Conservation (phyloP, 2,797 vertebrate species). For the Lacerta agilis region DNA sequence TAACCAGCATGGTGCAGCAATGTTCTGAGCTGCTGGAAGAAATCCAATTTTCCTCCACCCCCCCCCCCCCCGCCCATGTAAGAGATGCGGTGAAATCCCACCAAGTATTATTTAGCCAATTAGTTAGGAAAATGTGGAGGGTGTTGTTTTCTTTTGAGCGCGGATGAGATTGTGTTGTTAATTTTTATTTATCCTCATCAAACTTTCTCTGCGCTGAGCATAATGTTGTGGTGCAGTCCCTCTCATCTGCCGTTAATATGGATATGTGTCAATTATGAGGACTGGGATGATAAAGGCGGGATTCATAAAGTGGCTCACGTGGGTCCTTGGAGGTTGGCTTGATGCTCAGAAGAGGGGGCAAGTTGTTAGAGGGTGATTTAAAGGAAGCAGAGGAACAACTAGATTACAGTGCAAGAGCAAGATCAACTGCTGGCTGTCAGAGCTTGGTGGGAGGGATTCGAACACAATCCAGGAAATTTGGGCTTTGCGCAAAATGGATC, state of each 20-base stretch:
- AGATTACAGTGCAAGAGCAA: neutral
- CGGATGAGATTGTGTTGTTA: constrained; percentile 52
- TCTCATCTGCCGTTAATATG: constrained; percentile 57
- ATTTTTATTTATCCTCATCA: constrained; percentile 68
- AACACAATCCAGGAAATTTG: no score
- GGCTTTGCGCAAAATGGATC: no score
- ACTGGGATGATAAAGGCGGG: constrained; percentile 60
- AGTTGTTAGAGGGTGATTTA: neutral
- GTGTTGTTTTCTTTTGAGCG: constrained; percentile 42
- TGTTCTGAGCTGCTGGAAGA: constrained; percentile 53
- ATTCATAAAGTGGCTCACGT: constrained; percentile 54
- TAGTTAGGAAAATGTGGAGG: constrained; percentile 55
- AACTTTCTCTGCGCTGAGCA: constrained; percentile 43
- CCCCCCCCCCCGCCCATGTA: neutral
- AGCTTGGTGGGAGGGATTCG: no score
- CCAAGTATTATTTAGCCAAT: constrained; percentile 56
- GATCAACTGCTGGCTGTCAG: no score
- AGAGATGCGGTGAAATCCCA: constrained; percentile 21
- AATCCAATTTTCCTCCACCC: constrained; percentile 33
- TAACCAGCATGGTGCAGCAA: constrained; percentile 49
- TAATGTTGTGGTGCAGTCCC: constrained; percentile 46
- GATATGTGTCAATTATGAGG: constrained; percentile 48
- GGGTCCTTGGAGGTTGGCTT: constrained; percentile 49
- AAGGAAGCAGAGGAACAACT: neutral
- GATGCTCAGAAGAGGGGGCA: constrained; percentile 27